These are phyloP conservation scores for Danio kyathit DNA, from an alignment of 2,797 vertebrate species.

Conservation along the genomic window DNA sequence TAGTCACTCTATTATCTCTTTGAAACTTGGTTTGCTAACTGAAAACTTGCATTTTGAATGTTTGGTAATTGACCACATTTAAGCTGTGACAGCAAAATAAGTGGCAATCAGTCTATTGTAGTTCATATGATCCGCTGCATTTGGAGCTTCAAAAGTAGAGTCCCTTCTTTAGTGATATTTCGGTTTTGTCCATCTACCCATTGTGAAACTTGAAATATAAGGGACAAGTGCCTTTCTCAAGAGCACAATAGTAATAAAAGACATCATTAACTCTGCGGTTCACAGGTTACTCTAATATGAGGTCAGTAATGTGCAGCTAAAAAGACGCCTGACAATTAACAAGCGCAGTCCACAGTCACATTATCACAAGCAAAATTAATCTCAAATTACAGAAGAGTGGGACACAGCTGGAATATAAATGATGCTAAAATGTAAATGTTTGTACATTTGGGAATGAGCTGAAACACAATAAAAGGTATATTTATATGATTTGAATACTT, in stretches of 20 bases:
- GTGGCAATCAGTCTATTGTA: too few relatives aligned
- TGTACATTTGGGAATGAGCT: too few relatives aligned
- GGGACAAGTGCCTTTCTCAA: conserved; percentile 4
- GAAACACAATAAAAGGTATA: too few relatives aligned
- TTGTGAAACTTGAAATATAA: conserved; percentile 1
- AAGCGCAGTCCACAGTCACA: background rate
- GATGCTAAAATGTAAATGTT: too few relatives aligned
- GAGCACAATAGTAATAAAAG: conserved; percentile 19
- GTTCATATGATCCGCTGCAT: background rate
- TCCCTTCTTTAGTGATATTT: background rate
- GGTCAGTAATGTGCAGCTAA: background rate
- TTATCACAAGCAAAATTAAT: background rate
- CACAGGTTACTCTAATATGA: conserved; percentile 4
- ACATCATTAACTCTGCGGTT: conserved; percentile 12
- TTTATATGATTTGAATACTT: too few relatives aligned
- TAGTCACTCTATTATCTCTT: too few relatives aligned
- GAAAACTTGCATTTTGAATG: too few relatives aligned
- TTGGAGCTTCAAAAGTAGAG: background rate
- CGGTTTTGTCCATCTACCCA: background rate
- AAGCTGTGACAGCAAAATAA: too few relatives aligned
- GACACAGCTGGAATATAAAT: too few relatives aligned
- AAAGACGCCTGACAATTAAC: conserved; percentile 12
- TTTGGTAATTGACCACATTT: too few relatives aligned
- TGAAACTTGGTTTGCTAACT: too few relatives aligned
- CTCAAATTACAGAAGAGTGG: background rate